phyloP scores from a whole-genome alignment of 2,888 invertebrate genomes.

The Horisme vitalbata region DNA sequence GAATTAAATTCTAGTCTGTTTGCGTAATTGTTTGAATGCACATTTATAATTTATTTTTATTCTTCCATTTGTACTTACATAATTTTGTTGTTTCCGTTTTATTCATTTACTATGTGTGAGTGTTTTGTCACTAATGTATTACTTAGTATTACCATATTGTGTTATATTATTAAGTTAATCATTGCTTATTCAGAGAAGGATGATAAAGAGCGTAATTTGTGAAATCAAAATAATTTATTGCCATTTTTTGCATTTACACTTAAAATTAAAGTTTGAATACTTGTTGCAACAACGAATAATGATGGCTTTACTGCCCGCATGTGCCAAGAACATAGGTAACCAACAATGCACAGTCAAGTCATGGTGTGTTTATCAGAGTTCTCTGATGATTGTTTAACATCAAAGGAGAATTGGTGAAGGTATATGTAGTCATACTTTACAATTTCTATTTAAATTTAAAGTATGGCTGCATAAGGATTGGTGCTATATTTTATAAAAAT shows the following conservation, averaged over 20 bases:
- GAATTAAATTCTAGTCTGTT: constrained; percentile 46
- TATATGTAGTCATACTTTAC: constrained; percentile 58
- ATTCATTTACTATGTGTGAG: constrained; percentile 58
- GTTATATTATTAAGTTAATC: constrained; percentile 47
- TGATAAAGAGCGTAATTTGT: constrained; percentile 50
- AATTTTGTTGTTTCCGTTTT: constrained; percentile 45
- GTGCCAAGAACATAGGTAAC: constrained; percentile 58
- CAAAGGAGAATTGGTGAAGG: constrained; percentile 38
- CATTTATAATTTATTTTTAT: constrained; percentile 62
- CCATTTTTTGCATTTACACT: constrained; percentile 81
- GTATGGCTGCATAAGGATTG: constrained; percentile 66
- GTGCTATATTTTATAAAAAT: constrained; percentile 61
- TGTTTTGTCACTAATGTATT: constrained; percentile 56
- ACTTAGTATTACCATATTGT: constrained; percentile 43
- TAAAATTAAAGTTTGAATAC: constrained; percentile 62
- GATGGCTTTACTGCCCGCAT: constrained; percentile 53
- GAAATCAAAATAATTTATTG: constrained; percentile 65
- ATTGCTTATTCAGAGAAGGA: constrained; percentile 49
- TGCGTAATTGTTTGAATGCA: constrained; percentile 67
- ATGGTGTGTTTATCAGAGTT: constrained; percentile 15
- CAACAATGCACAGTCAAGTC: constrained; percentile 24
- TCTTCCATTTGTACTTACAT: constrained; percentile 59
- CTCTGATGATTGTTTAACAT: constrained; percentile 31
- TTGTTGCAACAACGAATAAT: constrained; percentile 60
- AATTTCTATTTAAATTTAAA: constrained; percentile 41